These are phyloP conservation scores for Lysandra coridon DNA, from an alignment of 2,888 invertebrate genomes.

Conservation along the genomic window DNA sequence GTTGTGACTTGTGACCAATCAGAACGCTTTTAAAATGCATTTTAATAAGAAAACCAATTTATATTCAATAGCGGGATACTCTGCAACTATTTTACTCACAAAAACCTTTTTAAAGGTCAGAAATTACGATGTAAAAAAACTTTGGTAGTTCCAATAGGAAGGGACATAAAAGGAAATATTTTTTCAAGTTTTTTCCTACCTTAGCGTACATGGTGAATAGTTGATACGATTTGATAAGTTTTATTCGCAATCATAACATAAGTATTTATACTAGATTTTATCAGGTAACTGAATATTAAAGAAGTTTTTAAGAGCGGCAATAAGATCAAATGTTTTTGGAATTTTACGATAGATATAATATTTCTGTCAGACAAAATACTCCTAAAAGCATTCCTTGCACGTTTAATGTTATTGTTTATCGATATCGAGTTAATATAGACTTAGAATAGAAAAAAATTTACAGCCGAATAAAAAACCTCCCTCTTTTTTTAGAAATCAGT, in stretches of 20 bases:
- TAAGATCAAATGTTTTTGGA: background rate
- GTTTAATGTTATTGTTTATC: too few species aligned
- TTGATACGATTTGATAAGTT: background rate
- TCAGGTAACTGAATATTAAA: background rate
- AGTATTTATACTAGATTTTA: slow-evolving; percentile 2
- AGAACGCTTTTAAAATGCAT: too few species aligned
- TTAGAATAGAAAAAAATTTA: too few species aligned
- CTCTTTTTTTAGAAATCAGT: too few species aligned
- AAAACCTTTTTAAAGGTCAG: background rate
- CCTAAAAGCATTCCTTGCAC: background rate
- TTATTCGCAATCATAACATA: background rate
- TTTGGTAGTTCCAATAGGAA: background rate
- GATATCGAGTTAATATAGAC: too few species aligned
- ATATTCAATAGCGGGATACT: background rate
- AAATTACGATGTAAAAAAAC: background rate
- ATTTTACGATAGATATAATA: background rate
- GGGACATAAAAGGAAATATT: background rate
- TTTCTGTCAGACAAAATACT: background rate
- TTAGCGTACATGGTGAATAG: background rate
- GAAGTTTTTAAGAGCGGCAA: background rate
- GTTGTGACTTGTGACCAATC: too few species aligned
- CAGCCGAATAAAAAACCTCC: too few species aligned
- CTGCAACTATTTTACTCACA: background rate
- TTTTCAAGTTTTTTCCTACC: background rate
- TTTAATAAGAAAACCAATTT: too few species aligned